phyloP scores from a whole-genome alignment of 2,797 vertebrate genomes.

The Acestrorhynchus altus region DNA sequence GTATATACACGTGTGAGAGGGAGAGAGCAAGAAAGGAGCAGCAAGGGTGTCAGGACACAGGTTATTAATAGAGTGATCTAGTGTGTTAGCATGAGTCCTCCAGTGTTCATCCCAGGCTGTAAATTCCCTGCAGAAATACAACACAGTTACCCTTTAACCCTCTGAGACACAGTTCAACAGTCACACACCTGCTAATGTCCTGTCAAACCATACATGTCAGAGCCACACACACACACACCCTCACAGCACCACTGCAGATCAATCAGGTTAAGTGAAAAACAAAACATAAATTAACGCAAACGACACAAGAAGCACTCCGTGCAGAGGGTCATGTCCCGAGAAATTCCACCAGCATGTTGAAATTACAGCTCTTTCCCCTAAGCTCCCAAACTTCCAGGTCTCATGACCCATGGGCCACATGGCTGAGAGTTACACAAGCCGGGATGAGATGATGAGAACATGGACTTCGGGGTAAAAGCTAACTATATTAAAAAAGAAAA shows the following conservation, averaged over 20 bases:
- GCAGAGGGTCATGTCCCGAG: slow-evolving; percentile 7
- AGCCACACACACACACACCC: slow-evolving; percentile 15
- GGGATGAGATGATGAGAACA: slow-evolving; percentile 54
- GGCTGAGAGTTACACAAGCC: slow-evolving; percentile 11
- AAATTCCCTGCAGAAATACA: slow-evolving; percentile 80
- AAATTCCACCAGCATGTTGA: slow-evolving; percentile 29
- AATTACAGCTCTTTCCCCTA: slow-evolving; percentile 45
- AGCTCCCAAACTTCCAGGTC: slow-evolving; percentile 53
- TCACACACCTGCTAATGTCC: slow-evolving; percentile 72
- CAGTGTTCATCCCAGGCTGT: slow-evolving; percentile 67
- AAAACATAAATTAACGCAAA: slow-evolving; percentile 1
- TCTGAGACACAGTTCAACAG: slow-evolving; percentile 69
- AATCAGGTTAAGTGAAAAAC: neutral
- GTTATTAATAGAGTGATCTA: slow-evolving; percentile 66
- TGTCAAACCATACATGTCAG: slow-evolving; percentile 55
- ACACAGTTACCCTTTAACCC: slow-evolving; percentile 78
- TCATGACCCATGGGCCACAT: slow-evolving; percentile 32
- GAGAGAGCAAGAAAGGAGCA: slow-evolving; percentile 38
- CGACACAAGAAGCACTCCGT: neutral
- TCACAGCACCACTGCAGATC: neutral
- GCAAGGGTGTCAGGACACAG: slow-evolving; percentile 46
- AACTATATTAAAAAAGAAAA: slow-evolving; percentile 42
- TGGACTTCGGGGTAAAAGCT: neutral
- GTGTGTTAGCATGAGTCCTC: slow-evolving; percentile 59
- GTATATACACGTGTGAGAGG: too few relatives aligned